Evolutionary conservation across 2,797 vertebrate genomes (phyloP).

Genomic region (Manis pentadactyla): DNA sequence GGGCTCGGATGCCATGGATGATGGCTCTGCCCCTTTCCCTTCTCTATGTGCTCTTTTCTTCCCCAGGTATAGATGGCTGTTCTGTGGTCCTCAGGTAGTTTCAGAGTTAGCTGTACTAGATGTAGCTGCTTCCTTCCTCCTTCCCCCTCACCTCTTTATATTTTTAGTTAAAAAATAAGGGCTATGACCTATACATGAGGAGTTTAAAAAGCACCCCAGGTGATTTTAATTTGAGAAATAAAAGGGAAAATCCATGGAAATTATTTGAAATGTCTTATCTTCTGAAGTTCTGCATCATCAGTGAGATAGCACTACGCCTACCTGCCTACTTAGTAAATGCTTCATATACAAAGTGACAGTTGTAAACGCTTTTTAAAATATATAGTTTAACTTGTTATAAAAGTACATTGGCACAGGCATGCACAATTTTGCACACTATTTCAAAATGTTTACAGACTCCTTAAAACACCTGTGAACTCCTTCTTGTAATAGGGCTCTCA

Average conservation of each 20-base stretch:
- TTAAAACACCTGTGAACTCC: background rate
- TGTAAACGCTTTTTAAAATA: background rate
- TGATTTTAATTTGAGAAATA: slow-evolving; percentile 9
- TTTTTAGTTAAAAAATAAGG: background rate
- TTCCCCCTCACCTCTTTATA: background rate
- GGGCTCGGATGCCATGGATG: no score
- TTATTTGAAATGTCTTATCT: background rate
- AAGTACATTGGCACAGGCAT: background rate
- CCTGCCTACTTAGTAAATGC: background rate
- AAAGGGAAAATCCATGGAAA: background rate
- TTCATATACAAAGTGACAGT: background rate
- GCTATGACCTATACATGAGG: background rate
- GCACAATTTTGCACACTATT: background rate
- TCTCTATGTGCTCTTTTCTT: no score
- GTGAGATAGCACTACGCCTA: background rate
- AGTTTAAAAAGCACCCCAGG: background rate
- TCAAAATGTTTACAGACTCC: background rate
- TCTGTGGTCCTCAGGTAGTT: no score
- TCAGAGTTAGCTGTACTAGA: no score
- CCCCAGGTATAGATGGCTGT: no score
- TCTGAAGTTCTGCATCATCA: background rate
- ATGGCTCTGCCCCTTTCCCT: no score
- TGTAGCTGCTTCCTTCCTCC: no score
- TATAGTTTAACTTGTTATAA: background rate
- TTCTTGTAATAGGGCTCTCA: background rate